phyloP scores from a whole-genome alignment of 2,113 vertebrate species.

The Alethe castanea region DNA sequence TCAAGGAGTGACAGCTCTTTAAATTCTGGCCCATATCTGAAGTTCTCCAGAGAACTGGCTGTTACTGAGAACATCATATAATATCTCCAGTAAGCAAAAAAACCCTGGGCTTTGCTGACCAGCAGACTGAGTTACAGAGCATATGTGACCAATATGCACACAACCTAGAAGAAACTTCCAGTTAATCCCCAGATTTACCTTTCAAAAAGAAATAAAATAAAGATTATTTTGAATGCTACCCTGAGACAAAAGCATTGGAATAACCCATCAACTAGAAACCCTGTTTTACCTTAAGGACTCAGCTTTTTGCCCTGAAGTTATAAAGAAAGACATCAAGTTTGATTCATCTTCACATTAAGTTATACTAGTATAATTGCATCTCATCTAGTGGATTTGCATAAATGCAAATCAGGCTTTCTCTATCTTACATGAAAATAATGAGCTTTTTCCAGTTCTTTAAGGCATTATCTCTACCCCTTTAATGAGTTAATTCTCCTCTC shows the following conservation, averaged over 20 bases:
- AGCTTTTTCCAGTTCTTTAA: slow-evolving; percentile 28
- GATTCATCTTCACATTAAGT: slow-evolving; percentile 18
- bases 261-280: not conserved
- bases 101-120: not conserved
- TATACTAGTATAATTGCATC: slow-evolving; percentile 12
- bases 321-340: not conserved
- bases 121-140: not conserved
- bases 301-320: not conserved
- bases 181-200: not conserved
- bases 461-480: not conserved
- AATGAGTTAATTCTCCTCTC: slow-evolving; percentile 25
- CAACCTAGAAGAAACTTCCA: not conserved
- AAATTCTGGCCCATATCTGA: not conserved
- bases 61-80: not conserved
- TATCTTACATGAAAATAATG: not conserved
- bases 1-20: not conserved
- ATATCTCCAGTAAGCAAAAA: not conserved
- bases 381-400: slow-evolving; percentile 42
- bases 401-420: slow-evolving; percentile 20
- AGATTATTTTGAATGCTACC: not conserved
- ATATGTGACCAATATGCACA: not conserved
- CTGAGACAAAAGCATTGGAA: not conserved
- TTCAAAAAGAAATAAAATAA: not conserved
- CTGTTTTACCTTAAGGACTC: not conserved
- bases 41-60: not conserved